Conservation (phyloP, 1,140 invertebrate genomes). For the Diploscapter pachys region DNA sequence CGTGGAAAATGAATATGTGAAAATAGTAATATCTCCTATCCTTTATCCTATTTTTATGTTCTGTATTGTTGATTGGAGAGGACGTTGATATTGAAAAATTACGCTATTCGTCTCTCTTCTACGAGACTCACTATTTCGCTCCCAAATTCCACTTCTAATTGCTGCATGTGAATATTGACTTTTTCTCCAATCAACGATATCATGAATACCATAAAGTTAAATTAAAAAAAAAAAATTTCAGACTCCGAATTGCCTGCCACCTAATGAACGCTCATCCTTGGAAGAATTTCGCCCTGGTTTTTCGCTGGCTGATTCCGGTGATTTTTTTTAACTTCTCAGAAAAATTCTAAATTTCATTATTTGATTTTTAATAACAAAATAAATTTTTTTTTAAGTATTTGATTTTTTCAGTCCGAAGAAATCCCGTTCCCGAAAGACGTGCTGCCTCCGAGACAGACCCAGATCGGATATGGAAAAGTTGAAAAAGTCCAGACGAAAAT, state of each 20-base stretch:
- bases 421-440: conserved; percentile 65
- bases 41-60: no score
- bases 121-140: no score
- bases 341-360: conserved; percentile 13
- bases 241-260: conserved; percentile 73
- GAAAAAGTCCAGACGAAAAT: conserved; percentile 38
- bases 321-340: conserved; percentile 3
- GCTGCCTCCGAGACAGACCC: conserved; percentile 46
- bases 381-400: background rate
- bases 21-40: no score
- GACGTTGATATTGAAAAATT: no score
- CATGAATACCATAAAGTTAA: background rate
- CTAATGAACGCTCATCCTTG: conserved; percentile 84
- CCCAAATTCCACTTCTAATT: no score
- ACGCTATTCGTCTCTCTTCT: no score
- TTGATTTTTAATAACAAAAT: background rate
- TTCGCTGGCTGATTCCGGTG: conserved; percentile 77
- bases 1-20: no score
- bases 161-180: no score
- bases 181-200: no score
- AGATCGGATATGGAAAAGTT: conserved; percentile 58
- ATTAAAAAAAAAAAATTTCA: conserved; percentile 37
- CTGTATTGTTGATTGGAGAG: no score
- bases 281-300: conserved; percentile 75
- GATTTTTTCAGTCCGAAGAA: conserved; percentile 64